These are phyloP conservation scores for Drosophila yakuba DNA, from an alignment of 1,140 invertebrate species.

Conservation along the genomic window DNA sequence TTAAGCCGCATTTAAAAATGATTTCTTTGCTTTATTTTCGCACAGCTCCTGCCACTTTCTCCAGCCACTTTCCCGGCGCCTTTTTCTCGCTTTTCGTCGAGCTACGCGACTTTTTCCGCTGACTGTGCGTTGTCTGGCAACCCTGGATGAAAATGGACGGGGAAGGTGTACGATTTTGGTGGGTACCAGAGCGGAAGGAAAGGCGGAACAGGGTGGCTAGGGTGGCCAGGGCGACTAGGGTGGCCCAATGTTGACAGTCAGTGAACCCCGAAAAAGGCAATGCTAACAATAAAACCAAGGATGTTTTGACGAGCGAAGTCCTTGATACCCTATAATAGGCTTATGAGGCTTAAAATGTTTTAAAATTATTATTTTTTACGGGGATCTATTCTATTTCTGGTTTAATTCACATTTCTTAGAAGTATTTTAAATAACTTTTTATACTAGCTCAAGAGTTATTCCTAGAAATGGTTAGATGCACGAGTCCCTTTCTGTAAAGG, in stretches of 20 bases:
- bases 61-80: not conserved
- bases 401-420: no score
- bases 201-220: conserved; percentile 7
- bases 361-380: no score
- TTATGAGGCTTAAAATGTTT: no score
- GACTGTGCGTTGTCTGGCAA: conserved; percentile 76
- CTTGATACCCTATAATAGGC: conserved; percentile 3
- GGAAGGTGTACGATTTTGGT: conserved; percentile 4
- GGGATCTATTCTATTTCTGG: no score
- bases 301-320: not conserved
- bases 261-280: conserved; percentile 64
- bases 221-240: not conserved
- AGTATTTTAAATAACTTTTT: no score
- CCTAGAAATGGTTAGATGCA: no score
- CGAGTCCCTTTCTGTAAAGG: no score
- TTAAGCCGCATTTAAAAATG: conserved; percentile 78
- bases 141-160: conserved; percentile 28
- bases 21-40: conserved; percentile 67
- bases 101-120: conserved; percentile 56
- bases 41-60: conserved; percentile 7
- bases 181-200: not conserved
- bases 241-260: conserved; percentile 67
- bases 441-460: no score
- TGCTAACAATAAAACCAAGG: conserved; percentile 6
- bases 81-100: conserved; percentile 42